Evolutionary conservation across 2,888 invertebrate species (phyloP).

Genomic region (Erebia palarica): DNA sequence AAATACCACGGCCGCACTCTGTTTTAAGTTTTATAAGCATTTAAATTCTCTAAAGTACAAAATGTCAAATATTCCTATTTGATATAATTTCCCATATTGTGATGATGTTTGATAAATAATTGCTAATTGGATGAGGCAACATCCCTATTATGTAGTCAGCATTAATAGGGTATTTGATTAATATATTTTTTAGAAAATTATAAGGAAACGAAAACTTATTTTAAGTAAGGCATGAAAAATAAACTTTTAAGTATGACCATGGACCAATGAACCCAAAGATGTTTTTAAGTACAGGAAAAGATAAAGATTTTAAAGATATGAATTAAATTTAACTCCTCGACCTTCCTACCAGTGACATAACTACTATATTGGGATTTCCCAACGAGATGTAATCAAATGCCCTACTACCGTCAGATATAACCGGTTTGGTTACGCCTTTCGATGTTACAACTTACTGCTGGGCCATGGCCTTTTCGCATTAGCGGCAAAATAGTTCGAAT

Average conservation of each 20-base stretch:
- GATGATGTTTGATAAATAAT: too few relatives aligned
- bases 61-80: too few relatives aligned
- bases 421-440: conserved; percentile 8
- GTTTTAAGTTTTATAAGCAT: too few relatives aligned
- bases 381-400: conserved; percentile 14
- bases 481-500: background rate
- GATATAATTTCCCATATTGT: too few relatives aligned
- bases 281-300: too few relatives aligned
- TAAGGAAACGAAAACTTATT: background rate
- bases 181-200: background rate
- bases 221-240: too few relatives aligned
- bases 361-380: background rate
- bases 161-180: background rate
- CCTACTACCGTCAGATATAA: conserved; percentile 12
- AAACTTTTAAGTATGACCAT: background rate
- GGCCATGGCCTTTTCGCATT: background rate
- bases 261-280: background rate
- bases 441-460: background rate
- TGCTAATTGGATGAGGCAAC: background rate
- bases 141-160: background rate
- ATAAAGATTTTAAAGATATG: background rate
- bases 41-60: too few relatives aligned
- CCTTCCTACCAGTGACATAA: background rate
- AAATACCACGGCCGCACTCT: too few relatives aligned
- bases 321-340: background rate